These are phyloP conservation scores for Lophotriccus pileatus DNA, from an alignment of 2,797 vertebrate genomes.

Conservation along the genomic window DNA sequence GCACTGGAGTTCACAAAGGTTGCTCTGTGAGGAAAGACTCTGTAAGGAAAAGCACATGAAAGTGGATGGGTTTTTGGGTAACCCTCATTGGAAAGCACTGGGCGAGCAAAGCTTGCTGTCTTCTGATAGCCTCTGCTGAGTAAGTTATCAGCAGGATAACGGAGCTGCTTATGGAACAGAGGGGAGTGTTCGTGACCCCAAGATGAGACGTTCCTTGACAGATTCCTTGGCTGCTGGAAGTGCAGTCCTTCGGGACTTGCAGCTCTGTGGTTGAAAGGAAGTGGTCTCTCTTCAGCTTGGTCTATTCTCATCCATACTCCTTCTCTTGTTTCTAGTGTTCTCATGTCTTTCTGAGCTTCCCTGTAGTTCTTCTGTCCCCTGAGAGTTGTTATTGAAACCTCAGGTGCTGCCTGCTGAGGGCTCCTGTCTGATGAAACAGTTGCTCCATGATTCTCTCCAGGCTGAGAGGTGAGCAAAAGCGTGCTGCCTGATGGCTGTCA, in stretches of 20 bases:
- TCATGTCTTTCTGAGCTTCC: slow-evolving; percentile 12
- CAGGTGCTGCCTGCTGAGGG: neutral
- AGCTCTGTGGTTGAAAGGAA: neutral
- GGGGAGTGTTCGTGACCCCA: neutral
- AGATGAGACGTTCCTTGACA: neutral
- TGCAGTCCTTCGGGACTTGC: neutral
- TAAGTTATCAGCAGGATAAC: neutral
- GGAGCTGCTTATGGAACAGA: neutral
- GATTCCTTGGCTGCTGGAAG: neutral
- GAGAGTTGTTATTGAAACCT: neutral
- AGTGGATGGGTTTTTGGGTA: neutral
- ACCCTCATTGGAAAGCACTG: neutral
- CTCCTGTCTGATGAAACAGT: slow-evolving; percentile 42
- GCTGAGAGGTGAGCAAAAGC: neutral
- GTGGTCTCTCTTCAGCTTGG: neutral
- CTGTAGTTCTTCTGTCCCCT: neutral
- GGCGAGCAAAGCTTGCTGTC: neutral
- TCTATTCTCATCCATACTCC: neutral
- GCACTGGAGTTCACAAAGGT: neutral
- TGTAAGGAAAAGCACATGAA: neutral
- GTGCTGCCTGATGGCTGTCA: neutral
- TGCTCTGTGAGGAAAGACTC: neutral
- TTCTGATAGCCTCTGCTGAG: neutral
- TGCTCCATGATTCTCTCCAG: neutral
- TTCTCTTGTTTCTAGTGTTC: neutral